These are phyloP conservation scores for Rostratula benghalensis DNA, from an alignment of 2,113 vertebrate genomes.

Conservation along the genomic window DNA sequence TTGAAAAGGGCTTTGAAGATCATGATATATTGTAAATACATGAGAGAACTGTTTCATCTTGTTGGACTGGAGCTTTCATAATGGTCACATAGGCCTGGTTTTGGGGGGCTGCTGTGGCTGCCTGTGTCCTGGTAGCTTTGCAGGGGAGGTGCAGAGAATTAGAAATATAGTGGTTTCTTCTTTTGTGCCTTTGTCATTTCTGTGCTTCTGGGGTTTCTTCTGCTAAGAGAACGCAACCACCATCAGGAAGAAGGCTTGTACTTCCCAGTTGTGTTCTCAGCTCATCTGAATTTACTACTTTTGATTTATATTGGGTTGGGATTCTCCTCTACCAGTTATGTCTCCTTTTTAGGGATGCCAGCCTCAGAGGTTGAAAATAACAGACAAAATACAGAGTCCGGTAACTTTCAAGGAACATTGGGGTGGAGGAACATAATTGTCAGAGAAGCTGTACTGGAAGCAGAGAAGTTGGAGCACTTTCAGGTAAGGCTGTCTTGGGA, in stretches of 20 bases:
- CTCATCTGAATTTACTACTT: neutral
- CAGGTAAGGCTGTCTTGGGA: neutral
- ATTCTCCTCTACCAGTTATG: neutral
- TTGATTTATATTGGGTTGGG: neutral
- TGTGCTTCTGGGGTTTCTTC: neutral
- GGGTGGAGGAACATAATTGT: neutral
- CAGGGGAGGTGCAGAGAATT: neutral
- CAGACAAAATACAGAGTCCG: neutral
- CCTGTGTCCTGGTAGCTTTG: neutral
- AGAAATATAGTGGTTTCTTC: neutral
- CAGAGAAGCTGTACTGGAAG: neutral
- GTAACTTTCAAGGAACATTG: neutral
- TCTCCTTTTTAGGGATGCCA: neutral
- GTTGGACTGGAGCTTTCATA: neutral
- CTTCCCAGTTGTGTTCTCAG: neutral
- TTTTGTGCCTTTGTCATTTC: neutral
- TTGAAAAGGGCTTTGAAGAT: neutral
- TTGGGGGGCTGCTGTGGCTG: neutral
- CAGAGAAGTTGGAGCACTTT: neutral
- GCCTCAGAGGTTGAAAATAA: neutral
- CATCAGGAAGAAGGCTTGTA: neutral
- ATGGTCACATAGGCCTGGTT: accelerated
- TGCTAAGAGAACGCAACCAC: neutral
- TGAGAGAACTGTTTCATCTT: neutral
- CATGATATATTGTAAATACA: neutral